Base-by-base conservation (phyloP, 2,888 invertebrate species). In the Diarsia brunnea region DNA sequence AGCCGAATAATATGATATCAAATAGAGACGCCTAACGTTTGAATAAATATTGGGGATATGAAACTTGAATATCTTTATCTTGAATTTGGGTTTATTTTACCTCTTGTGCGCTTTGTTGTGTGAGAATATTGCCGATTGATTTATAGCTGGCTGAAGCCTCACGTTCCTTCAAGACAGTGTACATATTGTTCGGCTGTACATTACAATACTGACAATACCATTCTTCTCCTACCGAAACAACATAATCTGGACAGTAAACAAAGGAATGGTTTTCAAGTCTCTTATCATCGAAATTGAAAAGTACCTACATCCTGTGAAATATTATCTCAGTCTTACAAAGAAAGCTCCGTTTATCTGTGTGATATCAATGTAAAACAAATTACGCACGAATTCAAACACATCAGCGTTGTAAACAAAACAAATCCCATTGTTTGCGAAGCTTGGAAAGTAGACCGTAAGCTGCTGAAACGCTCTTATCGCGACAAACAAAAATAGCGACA, bases 1-100 rank as follows among this genome's bases (percentile, higher is more conserved):
- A 92, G 86, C 88, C 92, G 89, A 92, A 92, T 94, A 93, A 94
- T 95, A 94, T 94, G 90, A 95, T 94, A 94, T 93, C 93, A 93
- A 94, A 93, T 92, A 92, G 91, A 92, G 90, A 90, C 88, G 89
- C 84, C 89, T 88, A 90, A 89, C 91, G 90, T 93, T 93, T 94
- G 93, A 95, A 95, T 95, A 94, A 94, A 94, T 93, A 94, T 93
- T 90, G 89, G 88, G 87, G 88, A 86, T 88, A 87, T 89, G 88
- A 88, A 90, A 85, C 87, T 87, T 84, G 88, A 90, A 90, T 90
- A 89, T 86, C 84, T 89, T 87, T 89, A 89, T 87, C 84, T 82
- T 55, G 77, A 84, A 84, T 86, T 87, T 78, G 74, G 73, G 77
- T 86, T 87, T 81, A 85, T 88, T 85, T 78, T 76, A 83, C 75